Evolutionary conservation across 2,113 vertebrate genomes (phyloP).

Genomic region (Neolamprologus modestus): DNA sequence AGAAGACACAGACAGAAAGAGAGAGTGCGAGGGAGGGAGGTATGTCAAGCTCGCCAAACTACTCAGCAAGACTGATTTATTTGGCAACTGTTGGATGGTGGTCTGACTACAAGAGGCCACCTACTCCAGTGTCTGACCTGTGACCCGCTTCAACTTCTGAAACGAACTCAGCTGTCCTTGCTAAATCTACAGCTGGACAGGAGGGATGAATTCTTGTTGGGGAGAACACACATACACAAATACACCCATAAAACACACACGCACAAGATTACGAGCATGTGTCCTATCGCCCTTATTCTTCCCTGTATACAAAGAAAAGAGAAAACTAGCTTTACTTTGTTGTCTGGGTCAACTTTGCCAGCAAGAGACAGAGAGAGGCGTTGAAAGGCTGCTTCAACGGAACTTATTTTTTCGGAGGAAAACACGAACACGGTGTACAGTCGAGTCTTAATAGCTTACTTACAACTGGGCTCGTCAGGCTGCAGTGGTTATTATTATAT

Average conservation of each 20-base stretch:
- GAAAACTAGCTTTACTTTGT: not conserved
- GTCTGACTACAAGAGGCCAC: conserved; percentile 42
- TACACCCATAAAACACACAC: not conserved
- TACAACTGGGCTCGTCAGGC: no score
- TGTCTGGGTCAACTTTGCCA: no score
- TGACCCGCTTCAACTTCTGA: conserved; percentile 8
- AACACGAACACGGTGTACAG: no score
- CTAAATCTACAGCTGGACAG: conserved; percentile 20
- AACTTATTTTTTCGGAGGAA: no score
- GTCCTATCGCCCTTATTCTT: not conserved
- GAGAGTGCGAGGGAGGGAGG: not conserved
- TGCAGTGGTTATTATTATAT: no score
- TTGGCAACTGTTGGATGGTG: conserved; percentile 41
- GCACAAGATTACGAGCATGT: not conserved
- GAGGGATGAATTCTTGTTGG: not conserved
- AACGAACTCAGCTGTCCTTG: conserved; percentile 41
- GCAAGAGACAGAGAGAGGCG: no score
- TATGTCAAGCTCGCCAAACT: conserved; percentile 24
- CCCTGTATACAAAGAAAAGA: not conserved
- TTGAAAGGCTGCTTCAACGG: no score
- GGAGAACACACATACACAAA: not conserved
- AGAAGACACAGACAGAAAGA: not conserved
- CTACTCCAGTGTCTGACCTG: conserved; percentile 37
- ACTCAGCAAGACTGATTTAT: conserved; percentile 49
- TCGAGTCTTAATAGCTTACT: no score